Evolutionary conservation across 1,140 invertebrate species (phyloP).

Genomic region (Neodiprion pinetum): DNA sequence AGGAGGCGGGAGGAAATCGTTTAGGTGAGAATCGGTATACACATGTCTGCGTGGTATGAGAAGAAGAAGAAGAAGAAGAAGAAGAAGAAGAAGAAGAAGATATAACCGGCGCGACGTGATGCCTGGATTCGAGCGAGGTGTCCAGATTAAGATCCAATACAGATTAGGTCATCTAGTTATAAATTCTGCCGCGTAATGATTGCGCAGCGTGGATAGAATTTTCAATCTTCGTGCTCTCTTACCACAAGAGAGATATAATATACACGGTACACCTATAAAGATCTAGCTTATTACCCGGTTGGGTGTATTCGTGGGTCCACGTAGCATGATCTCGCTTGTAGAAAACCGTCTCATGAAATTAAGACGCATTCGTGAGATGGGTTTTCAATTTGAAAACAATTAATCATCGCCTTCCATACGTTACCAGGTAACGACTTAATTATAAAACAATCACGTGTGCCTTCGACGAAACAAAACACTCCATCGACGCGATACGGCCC

Average conservation of each 20-base stretch:
- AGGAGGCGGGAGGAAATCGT: neutral
- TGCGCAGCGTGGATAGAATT: neutral
- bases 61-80: neutral
- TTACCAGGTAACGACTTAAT: conserved; percentile 57
- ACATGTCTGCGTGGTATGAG: too few relatives aligned
- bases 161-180: conserved; percentile 2
- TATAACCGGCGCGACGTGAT: too few relatives aligned
- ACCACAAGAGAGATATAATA: too few relatives aligned
- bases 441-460: conserved; percentile 61
- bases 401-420: conserved; percentile 48
- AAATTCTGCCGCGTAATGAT: neutral
- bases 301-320: too few relatives aligned
- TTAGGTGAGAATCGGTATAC: neutral
- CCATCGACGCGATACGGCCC: too few relatives aligned
- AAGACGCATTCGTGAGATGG: conserved; percentile 53
- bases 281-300: too few relatives aligned
- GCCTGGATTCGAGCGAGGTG: neutral
- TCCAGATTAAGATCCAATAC: neutral
- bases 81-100: conserved; percentile 6
- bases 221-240: too few relatives aligned
- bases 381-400: conserved; percentile 63
- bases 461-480: conserved; percentile 16
- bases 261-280: too few relatives aligned
- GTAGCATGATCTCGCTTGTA: too few relatives aligned
- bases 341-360: conserved; percentile 39